Evolutionary conservation across 2,888 invertebrate genomes (phyloP), one percentile per base, ranked within the genome.

Genomic region (Osmoderma eremita): DNA sequence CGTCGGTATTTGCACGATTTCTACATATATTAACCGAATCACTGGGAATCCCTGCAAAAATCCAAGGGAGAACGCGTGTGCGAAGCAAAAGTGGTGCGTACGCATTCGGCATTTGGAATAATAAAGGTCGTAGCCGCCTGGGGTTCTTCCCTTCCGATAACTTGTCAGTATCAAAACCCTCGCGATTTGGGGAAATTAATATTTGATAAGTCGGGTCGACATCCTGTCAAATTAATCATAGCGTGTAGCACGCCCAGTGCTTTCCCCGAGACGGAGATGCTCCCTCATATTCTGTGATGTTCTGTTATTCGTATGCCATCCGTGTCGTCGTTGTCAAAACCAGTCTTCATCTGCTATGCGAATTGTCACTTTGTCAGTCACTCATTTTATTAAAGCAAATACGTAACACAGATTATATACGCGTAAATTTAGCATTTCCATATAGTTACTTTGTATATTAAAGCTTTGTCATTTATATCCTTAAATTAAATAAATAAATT

Each of bases 211-310:
- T 53, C 45, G 58, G 45, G 41, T 48, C 51, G 63, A 63, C 53
- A 42, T 63, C 63, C 42, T 53, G 63, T 63, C 63, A 63, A 53
- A 63, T 63, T 53, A 63, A 63, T 63, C 63, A 53, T 53, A 51
- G 45, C 10, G 53, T 15, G 53, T 22, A 3, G 15, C 18, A 18
- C 36, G 53, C 53, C 10, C 30, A 8, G 30, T 30, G 50, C 24
- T 22, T 12, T 50, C 50, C 38, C 17, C 53, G 10, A 17, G 1
- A 53, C 15, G 18, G 15, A 36, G 53, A 53, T 53, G 15, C 39
- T 30, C n/a, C 53, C 53, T 15, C 38, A 15, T 38, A 18, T 53
- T 12, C 20, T 30, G 6, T 17, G 18, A 38, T 38, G 6, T 49
- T 30, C 5, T 38, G 53, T 53, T 18, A 36, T 17, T 51, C 53